phyloP scores from a whole-genome alignment of 2,888 invertebrate species.

The Chironomus tentans region DNA sequence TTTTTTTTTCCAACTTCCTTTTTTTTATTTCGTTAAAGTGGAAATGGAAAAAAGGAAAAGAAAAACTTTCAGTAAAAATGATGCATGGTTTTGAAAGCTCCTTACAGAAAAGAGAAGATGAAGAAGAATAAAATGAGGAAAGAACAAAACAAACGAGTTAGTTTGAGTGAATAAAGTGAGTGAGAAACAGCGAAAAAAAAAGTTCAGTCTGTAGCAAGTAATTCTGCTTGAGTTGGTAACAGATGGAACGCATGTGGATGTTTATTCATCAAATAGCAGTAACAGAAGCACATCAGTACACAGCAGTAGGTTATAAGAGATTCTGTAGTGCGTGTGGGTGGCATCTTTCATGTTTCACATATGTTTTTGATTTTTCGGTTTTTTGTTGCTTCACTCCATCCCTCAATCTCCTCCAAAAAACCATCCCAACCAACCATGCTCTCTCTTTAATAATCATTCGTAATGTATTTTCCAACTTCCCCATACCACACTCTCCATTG shows the following conservation, averaged over 20 bases:
- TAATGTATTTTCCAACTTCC: not conserved
- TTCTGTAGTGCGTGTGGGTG: not conserved
- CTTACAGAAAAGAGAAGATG: not conserved
- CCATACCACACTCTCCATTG: not conserved
- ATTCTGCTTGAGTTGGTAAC: not conserved
- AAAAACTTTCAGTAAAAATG: constrained; percentile 20
- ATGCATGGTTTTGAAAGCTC: constrained; percentile 25
- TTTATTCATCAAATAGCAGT: constrained; percentile 11
- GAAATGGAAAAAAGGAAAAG: not conserved
- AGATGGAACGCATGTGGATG: constrained; percentile 11
- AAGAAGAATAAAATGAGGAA: not conserved
- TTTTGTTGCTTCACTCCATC: not conserved
- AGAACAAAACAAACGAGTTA: not conserved
- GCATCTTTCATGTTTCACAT: constrained; percentile 14
- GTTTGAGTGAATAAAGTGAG: not conserved
- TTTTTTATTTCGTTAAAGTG: not conserved
- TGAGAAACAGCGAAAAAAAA: not conserved
- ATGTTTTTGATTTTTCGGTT: constrained; percentile 18
- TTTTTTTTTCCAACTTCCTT: not conserved
- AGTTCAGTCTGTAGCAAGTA: not conserved
- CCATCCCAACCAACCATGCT: too few relatives aligned
- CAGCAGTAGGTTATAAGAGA: not conserved
- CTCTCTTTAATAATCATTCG: not conserved
- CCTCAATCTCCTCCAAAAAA: not conserved
- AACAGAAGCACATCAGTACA: not conserved